These are phyloP conservation scores for Drosophila parthenogenetica DNA, from an alignment of 2,888 invertebrate genomes.

Conservation along the genomic window DNA sequence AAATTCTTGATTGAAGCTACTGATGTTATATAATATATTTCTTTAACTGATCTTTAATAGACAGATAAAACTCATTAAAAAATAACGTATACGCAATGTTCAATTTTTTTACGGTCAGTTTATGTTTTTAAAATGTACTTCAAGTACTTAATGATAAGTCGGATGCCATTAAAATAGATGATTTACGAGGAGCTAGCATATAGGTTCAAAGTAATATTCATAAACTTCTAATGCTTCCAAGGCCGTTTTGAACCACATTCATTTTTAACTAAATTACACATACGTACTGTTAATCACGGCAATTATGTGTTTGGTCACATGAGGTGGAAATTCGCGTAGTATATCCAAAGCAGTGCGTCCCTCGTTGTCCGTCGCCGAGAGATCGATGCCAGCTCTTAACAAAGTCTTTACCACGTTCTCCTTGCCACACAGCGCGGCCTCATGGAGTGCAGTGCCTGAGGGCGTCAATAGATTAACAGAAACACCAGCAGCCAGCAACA, in stretches of 20 bases:
- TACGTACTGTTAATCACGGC: conserved; percentile 92
- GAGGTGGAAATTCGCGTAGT: conserved; percentile 94
- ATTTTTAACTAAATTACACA: conserved; percentile 19
- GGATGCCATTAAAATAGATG: no score
- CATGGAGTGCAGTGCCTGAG: conserved; percentile 96
- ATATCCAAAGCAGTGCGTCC: conserved; percentile 95
- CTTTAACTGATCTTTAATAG: no score
- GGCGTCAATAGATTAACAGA: conserved; percentile 94
- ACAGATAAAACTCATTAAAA: no score
- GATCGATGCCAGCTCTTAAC: conserved; percentile 92
- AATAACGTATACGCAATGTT: no score
- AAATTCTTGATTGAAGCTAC: no score
- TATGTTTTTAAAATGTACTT: no score
- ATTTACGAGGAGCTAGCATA: no score
- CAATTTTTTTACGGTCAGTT: no score
- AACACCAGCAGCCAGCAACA: conserved; percentile 93
- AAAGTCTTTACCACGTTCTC: conserved; percentile 93
- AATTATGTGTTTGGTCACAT: conserved; percentile 94
- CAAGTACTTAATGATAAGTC: no score
- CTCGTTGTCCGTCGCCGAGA: conserved; percentile 91
- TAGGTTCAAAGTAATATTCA: no score
- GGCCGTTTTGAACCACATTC: background rate
- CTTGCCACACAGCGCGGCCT: conserved; percentile 96
- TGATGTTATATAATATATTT: no score
- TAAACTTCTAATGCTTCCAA: no score